Evolutionary conservation across 2,888 invertebrate species (phyloP).

Genomic region (Diarsia dahlii): DNA sequence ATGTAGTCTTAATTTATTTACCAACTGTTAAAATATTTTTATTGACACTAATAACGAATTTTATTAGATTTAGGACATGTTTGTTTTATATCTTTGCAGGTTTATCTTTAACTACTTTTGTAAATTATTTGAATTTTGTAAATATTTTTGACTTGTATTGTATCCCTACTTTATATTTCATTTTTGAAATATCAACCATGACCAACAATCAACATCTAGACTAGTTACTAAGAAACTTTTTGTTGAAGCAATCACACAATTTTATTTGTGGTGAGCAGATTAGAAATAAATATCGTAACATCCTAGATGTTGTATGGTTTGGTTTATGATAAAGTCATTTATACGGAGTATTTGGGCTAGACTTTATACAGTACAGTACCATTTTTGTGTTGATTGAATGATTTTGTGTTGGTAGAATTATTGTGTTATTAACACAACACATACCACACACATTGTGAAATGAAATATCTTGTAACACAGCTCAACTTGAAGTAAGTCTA

Average conservation of each 20-base stretch:
- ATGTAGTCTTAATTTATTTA: constrained; percentile 52
- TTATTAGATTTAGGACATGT: constrained; percentile 58
- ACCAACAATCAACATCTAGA: constrained; percentile 24
- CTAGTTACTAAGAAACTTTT: neutral
- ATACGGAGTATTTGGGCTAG: constrained; percentile 32
- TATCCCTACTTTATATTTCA: constrained; percentile 24
- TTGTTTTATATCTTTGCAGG: constrained; percentile 46
- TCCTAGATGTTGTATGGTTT: constrained; percentile 19
- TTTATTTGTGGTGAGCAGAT: neutral
- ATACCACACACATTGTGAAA: constrained; percentile 9
- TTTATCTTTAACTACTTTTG: constrained; percentile 43
- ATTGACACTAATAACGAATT: constrained; percentile 54
- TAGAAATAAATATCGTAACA: neutral
- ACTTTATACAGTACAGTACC: constrained; percentile 24
- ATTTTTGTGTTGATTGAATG: neutral
- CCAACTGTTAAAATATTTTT: constrained; percentile 52
- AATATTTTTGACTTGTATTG: constrained; percentile 43
- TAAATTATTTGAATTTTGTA: constrained; percentile 46
- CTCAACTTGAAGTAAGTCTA: constrained; percentile 75
- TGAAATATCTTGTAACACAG: constrained; percentile 13
- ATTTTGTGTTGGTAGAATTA: constrained; percentile 4
- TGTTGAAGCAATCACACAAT: neutral
- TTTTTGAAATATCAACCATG: constrained; percentile 18
- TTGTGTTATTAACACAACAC: neutral
- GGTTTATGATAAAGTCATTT: constrained; percentile 19